Evolutionary conservation across 2,888 invertebrate genomes (phyloP).

Genomic region (Nemotelus pantherinus): DNA sequence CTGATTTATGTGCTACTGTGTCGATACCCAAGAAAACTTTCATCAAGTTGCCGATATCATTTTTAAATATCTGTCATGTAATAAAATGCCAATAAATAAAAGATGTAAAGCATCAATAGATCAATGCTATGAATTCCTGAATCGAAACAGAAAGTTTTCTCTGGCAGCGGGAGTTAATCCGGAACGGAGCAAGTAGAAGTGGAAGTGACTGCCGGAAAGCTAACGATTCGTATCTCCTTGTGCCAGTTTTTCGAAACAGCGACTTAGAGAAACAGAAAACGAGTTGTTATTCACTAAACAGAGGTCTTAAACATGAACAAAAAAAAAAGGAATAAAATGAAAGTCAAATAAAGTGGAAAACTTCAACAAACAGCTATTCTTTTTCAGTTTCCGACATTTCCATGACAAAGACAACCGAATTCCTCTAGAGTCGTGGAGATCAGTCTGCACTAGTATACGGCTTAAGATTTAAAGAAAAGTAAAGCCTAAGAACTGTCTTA

Average conservation of each 20-base stretch:
- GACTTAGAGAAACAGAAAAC: background rate
- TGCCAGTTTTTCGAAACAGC: too few relatives aligned
- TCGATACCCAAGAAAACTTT: background rate
- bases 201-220: too few relatives aligned
- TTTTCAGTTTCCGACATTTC: background rate
- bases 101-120: slow-evolving; percentile 17
- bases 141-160: slow-evolving; percentile 28
- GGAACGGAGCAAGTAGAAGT: background rate
- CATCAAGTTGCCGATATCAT: slow-evolving; percentile 15
- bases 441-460: background rate
- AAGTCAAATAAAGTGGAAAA: slow-evolving; percentile 34
- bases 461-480: background rate
- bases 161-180: background rate
- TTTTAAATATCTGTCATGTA: slow-evolving; percentile 27
- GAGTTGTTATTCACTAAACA: background rate
- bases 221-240: too few relatives aligned
- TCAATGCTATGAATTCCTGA: slow-evolving; percentile 35
- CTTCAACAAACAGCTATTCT: slow-evolving; percentile 34
- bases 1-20: slow-evolving; percentile 17
- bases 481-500: background rate
- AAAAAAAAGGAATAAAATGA: slow-evolving; percentile 10
- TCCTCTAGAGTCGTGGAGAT: background rate
- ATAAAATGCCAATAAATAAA: slow-evolving; percentile 36
- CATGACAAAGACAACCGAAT: background rate
- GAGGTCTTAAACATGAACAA: background rate